Evolutionary conservation across 2,888 invertebrate genomes (phyloP).

Genomic region (Ariolimax columbianus): DNA sequence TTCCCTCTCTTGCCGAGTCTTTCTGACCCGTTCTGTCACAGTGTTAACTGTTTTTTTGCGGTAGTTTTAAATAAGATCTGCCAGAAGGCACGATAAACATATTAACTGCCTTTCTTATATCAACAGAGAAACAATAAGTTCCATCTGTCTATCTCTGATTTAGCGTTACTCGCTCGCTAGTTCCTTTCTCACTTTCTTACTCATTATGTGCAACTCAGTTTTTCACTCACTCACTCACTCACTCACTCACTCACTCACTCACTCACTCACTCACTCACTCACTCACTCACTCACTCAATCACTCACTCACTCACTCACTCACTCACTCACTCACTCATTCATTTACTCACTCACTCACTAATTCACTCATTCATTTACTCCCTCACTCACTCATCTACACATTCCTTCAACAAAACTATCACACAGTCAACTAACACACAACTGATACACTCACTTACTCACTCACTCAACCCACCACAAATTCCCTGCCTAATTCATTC

Average conservation of each 20-base stretch:
- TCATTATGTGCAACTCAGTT: neutral
- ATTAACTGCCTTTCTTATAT: neutral
- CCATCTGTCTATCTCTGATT: neutral
- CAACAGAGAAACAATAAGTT: neutral
- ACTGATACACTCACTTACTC: conserved; percentile 9
- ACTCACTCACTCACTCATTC: neutral
- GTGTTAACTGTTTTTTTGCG: neutral
- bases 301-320: neutral
- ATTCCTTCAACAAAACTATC: neutral
- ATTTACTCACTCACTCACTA: neutral
- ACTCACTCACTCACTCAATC: neutral
- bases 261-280: neutral
- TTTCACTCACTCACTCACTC: neutral
- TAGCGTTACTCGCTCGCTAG: neutral
- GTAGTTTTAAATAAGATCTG: neutral
- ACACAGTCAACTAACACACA: neutral
- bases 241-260: neutral
- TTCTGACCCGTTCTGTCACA: neutral
- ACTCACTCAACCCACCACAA: neutral
- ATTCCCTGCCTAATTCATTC: neutral
- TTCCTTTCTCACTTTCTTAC: neutral
- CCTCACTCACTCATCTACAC: neutral
- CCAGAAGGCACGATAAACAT: neutral
- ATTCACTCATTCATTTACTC: neutral
- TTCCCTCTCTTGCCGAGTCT: neutral